Evolutionary conservation across 2,888 invertebrate genomes (phyloP), one percentile per base, ranked within the genome.

Genomic region (Pseudanteris insignis): DNA sequence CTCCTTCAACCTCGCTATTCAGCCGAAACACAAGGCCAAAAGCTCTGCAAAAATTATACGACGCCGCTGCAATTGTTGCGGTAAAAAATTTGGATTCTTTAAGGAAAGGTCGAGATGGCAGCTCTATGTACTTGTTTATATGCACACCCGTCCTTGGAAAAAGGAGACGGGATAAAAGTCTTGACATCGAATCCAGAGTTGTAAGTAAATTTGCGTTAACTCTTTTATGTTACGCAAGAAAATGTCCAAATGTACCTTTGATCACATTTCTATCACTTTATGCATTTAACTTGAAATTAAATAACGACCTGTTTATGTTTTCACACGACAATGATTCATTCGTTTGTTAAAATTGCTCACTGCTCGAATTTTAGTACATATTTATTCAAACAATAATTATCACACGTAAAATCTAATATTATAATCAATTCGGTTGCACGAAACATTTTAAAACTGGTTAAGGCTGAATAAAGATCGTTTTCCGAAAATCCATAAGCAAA

Each of bases 121-220:
- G 86, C 67, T 89, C 89, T 43, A 85, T 88, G 65, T 79, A 80
- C 53, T 88, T 87, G 83, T 87, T 91, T 81, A 84, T 91, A 68
- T 92, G 91, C 83, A 91, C 92, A 68, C 91, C 92, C 51, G 88
- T 92, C 55, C 86, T 92, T 71, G 87, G 90, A 67, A 86, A 88
- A 68, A 86, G 86, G 76, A 84, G 88, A 73, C 86, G 84, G 71
- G 85, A 89, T 71, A 85, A 86, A 72, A 87, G 85, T 73, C 88
- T 91, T 69, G 93, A 93, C 79, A 94, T 94, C 75, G 94, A 94
- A 83, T 92, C 92, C 60, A 85, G 89, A 82, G 86, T 92, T 85
- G 94, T 94, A 83, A 89, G 91, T 86, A 63, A 54, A 54, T 18
- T 43, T 15, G 28, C 34, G 34, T 29, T 34, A 47, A 25, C 28